A percentile compares a stretch with the other conserved stretches of the same genome.
Conservation (phyloP, 2,113 vertebrate species). For the Eleginops maclovinus region DNA sequence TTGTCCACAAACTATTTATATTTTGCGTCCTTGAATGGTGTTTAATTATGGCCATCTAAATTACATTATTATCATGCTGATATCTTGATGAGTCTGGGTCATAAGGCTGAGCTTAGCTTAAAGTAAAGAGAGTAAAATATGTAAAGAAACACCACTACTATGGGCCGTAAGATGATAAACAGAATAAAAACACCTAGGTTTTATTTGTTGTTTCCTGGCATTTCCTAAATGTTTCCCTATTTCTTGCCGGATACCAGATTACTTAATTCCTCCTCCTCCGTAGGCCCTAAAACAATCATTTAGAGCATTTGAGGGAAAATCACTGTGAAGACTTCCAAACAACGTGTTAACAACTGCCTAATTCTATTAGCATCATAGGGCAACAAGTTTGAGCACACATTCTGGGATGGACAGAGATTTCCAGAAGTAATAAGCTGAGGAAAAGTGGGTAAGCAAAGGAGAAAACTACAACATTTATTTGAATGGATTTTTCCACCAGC, state of each 20-base stretch:
- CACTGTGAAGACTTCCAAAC: no score
- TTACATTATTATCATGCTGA: no score
- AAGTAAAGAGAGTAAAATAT: neutral
- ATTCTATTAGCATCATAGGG: neutral
- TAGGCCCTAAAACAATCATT: neutral
- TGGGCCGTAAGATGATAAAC: neutral
- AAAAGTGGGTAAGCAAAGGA: neutral
- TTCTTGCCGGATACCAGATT: neutral
- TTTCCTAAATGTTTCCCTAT: neutral
- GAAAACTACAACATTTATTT: neutral
- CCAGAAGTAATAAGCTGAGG: neutral
- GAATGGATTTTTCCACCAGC: slow-evolving; percentile 33
- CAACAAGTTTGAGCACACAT: neutral
- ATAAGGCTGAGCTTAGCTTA: neutral
- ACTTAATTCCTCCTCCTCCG: neutral
- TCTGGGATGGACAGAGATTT: neutral
- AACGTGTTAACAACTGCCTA: neutral
- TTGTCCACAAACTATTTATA: neutral
- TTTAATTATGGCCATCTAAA: no score
- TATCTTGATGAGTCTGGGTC: no score
- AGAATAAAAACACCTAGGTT: neutral
- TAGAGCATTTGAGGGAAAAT: neutral
- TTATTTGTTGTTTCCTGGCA: neutral
- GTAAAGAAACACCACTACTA: neutral
- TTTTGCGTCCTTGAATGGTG: no score